Evolutionary conservation across 2,113 vertebrate species (phyloP), one percentile per base, ranked within the genome.

Genomic region (Verasper variegatus): DNA sequence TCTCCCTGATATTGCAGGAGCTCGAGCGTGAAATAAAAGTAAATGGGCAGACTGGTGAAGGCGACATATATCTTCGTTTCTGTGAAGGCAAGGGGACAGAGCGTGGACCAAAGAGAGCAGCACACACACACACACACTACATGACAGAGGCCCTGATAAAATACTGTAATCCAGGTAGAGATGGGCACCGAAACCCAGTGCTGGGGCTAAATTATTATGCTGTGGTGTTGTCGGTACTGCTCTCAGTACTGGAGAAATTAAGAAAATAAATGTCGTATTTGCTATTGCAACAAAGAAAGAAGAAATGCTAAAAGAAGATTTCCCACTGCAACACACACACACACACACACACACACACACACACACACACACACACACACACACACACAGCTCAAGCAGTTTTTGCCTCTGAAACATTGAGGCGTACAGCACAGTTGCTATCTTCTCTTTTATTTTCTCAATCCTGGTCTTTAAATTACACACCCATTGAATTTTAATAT

Each of bases 21-120:
- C 90, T 90, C 64, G 15, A 88, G 92, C 80, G 80, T 92, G 90
- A 92, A 93, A 92, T 89, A 90, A 92, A 91, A 92, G 86, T 90
- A 92, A 91, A 93, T 89, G 86, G 87, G 75, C 78, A 88, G 86
- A 82, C 76, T 78, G 85, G 78, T 87, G 86, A 80, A 76, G 82
- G 88, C 74, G 71, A 91, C 86, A 92, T 91, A 92, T 83, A 91
- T 94, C 87, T 86, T 89, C 63, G 86, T 91, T 89, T 91, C 88
- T 90, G 80, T 87, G 88, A 91, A 82, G 88, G 88, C 83, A 60
- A 82, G 47, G 88, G 85, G 82, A 92, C 87, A 71, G 51, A 86
- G 78, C 20, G 31, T 56, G 81, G 81, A 86, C 82, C 42, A 24
- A 82, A 83, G 78, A 82, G 49, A 59, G 68, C 64, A 58, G 78